Base-by-base conservation (phyloP, 2,797 vertebrate species). In the Diceros bicornis region DNA sequence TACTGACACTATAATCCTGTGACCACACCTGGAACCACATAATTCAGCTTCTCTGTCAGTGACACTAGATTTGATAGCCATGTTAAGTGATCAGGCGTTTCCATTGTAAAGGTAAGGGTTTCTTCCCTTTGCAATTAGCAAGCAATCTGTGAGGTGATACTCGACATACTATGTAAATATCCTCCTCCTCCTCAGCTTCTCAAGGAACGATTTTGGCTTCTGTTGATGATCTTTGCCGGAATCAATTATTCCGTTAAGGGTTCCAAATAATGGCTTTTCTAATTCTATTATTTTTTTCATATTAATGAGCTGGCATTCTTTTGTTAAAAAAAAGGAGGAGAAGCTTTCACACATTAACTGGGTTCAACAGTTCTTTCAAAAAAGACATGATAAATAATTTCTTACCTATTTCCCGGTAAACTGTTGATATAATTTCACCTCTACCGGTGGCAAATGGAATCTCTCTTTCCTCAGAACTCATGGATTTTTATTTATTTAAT, bases 401-500 rank as follows among this genome's bases (percentile, higher is more conserved):
- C 57, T 97, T 86, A 82, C 6, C 37, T 77, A 61, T 89, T 93
- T 93, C 69, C 72, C 72, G 47, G 78, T 84, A 77, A 96, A 32
- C 11, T 85, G 16, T 27, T 72, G n/a, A 52, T 82, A 87, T 41
- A 52, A 66, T 78, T 32, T 77, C 21, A 59, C 20, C 4, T 83
- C 27, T 20, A 41, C 66, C 83, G 47, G 44, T 83, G 25, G 29
- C 79, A 93, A 86, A 89, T 52, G 29, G 29, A 10, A 55, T 11
- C 29, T 18, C 10, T 29, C 12, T 34, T 7, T 50, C n/a, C 68
- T 81, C 41, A 78, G 34, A 87, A 87, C 47, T 66, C 62, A 41
- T 29, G 2, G 32, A 50, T 62, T 90, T 95, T 89, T 59, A 66
- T 77, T 90, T 96, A 81, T 62, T 88, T 68, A 72, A 32, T 69